Evolutionary conservation across 2,113 vertebrate species (phyloP), one percentile per base, ranked within the genome.

Genomic region (Aleadryas rufinucha): DNA sequence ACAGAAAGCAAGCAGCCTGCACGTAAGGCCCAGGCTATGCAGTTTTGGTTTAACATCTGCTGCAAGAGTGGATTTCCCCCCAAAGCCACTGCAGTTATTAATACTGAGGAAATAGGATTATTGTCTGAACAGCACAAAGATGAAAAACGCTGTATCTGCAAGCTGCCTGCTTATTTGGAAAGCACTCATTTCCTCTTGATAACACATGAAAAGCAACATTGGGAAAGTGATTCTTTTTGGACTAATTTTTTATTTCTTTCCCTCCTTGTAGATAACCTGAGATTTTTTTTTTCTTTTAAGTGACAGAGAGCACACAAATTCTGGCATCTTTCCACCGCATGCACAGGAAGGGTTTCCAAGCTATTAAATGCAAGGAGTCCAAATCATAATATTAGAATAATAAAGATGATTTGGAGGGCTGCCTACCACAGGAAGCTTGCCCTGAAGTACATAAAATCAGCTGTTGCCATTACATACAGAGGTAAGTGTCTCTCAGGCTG

Each of bases 21-120:
- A 71, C 56, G 35, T 10, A 6, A 83, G 50, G 33, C n/a, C 54
- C 54, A 84, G 44, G 75, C 35, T 30, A 31, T 41, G 63, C 42
- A 74, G 47, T 37, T 90, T 53, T 31, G n/a, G 56, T 75, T 86
- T 52, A 57, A 68, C 72, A 84, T 52, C 86, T 96, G 95, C 85
- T 92, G 69, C 69, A 87, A 42, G 83, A 89, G 72, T 19, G 68
- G 87, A 39, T 81, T 90, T 57, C 14, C 61, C 31, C 57, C 28
- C 82, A 75, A 92, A 94, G 69, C 47, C 37, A 44, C 83, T 84
- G n/a, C 21, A 44, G 92, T 87, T 95, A 93, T 88, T 93, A 88
- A 92, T 93, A 93, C 13, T 75, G 88, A 84, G 64, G 84, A 97
- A 94, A 97, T 28, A 84, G 64, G 83, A 93, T 97, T 90, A 86